Percentiles rank a stretch among this genome's conserved stretches.
These are phyloP conservation scores for Sebastes kiyomatsui DNA, from an alignment of 2,797 vertebrate species.

Conservation along the genomic window DNA sequence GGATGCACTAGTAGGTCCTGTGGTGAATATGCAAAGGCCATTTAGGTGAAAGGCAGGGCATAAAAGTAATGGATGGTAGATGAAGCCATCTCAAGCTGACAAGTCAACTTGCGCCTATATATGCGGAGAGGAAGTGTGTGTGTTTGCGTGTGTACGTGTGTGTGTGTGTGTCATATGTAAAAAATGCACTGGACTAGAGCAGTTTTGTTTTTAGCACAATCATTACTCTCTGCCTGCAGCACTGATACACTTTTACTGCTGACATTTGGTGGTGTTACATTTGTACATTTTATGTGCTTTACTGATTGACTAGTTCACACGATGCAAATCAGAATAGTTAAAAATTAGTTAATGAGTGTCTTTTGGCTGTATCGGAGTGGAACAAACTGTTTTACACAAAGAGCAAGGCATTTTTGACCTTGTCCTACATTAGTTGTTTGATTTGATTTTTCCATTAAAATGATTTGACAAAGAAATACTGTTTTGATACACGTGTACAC, in stretches of 20 bases:
- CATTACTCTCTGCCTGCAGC: constrained; percentile 87
- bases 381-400: constrained; percentile 67
- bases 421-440: background rate
- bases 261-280: constrained; percentile 71
- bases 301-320: constrained; percentile 81
- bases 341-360: constrained; percentile 79
- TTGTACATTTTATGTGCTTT: constrained; percentile 72
- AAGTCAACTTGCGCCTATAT: constrained; percentile 82
- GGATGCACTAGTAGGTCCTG: constrained; percentile 71
- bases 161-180: constrained; percentile 20
- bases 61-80: constrained; percentile 89
- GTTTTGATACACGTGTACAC: background rate
- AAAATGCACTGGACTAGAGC: constrained; percentile 40
- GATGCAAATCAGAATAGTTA: constrained; percentile 68
- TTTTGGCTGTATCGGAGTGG: constrained; percentile 50
- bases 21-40: constrained; percentile 91
- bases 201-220: constrained; percentile 84
- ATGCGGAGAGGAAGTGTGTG: constrained; percentile 37
- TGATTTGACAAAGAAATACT: background rate
- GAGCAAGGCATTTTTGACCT: constrained; percentile 43
- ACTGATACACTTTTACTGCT: constrained; percentile 68
- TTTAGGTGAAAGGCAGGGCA: constrained; percentile 90
- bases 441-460: background rate
- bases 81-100: constrained; percentile 86
- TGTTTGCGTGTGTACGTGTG: background rate